These are phyloP conservation scores for Hippopotamus amphibius DNA, from an alignment of 2,113 vertebrate genomes.

Conservation along the genomic window DNA sequence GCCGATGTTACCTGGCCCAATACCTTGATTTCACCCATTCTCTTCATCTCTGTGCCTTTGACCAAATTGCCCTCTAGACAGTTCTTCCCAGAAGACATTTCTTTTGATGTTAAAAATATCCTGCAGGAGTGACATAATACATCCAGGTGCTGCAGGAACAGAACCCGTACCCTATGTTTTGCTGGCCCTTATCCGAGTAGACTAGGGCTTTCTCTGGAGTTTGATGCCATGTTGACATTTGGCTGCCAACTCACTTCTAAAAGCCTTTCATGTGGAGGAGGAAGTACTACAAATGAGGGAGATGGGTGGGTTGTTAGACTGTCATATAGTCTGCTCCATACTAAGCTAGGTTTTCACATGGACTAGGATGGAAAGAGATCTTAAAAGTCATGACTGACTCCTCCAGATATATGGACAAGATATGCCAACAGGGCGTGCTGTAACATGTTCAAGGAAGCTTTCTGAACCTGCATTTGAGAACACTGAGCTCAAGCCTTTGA, in stretches of 20 bases:
- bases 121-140: background rate
- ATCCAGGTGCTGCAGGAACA: background rate
- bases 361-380: background rate
- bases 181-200: background rate
- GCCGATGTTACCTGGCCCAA: background rate
- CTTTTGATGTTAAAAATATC: background rate
- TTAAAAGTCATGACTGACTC: background rate
- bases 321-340: background rate
- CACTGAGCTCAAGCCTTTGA: background rate
- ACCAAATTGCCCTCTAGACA: background rate
- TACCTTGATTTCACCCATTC: background rate
- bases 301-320: background rate
- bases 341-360: background rate
- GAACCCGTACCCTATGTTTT: background rate
- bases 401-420: background rate
- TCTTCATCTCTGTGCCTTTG: background rate
- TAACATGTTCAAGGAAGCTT: background rate
- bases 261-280: background rate
- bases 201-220: background rate
- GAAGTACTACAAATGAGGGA: background rate
- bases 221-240: background rate
- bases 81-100: background rate
- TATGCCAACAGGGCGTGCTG: background rate
- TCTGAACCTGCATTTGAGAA: slow-evolving; percentile 33
- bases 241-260: background rate